Evolutionary conservation across 2,888 invertebrate species (phyloP).

Genomic region (Abscondita cerata): DNA sequence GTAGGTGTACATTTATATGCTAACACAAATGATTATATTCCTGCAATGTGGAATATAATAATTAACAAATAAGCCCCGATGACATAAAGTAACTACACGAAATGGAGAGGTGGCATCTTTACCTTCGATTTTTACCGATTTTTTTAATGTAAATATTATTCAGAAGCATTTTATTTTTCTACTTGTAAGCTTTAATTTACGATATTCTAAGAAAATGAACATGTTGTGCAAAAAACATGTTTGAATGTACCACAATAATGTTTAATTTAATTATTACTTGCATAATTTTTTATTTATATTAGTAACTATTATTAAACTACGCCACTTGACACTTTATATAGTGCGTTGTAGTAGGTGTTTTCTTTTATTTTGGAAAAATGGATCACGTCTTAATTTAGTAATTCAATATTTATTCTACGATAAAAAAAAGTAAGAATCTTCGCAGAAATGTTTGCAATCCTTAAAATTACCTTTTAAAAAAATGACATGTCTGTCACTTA

Average conservation of each 20-base stretch:
- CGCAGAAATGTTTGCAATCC: too few relatives aligned
- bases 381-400: too few relatives aligned
- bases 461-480: too few relatives aligned
- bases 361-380: too few relatives aligned
- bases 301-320: neutral
- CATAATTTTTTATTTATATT: constrained; percentile 6
- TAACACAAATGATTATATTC: constrained; percentile 15
- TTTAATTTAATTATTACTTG: constrained; percentile 18
- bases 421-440: too few relatives aligned
- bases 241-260: neutral
- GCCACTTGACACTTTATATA: too few relatives aligned
- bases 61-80: too few relatives aligned
- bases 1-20: constrained; percentile 29
- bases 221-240: constrained; percentile 11
- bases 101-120: neutral
- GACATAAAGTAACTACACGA: neutral
- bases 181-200: constrained; percentile 16
- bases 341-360: too few relatives aligned
- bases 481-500: too few relatives aligned
- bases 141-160: constrained; percentile 7
- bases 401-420: too few relatives aligned
- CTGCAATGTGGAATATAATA: neutral
- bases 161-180: constrained; percentile 3
- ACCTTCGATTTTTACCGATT: neutral
- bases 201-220: constrained; percentile 15